Evolutionary conservation across 2,797 vertebrate genomes (phyloP), one percentile per base, ranked within the genome.

Genomic region (Chelon auratus): DNA sequence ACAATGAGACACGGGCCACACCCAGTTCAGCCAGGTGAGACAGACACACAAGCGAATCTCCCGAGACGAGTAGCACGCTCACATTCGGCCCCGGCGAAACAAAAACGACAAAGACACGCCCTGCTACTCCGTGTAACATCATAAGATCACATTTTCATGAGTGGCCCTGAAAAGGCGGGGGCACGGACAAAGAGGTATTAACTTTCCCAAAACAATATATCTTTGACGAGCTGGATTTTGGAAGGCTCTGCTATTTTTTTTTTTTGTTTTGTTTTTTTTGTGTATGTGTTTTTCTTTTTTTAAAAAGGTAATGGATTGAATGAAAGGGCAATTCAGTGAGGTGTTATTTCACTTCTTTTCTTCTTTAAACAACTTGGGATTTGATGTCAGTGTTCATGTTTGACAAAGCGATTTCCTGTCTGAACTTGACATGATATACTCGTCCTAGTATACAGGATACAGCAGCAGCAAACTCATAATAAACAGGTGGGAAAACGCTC

Each of bases 41-140:
- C 74, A 66, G 80, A 85, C 74, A 81, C 80, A 88, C 85, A 70
- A 43, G 84, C 84, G 42, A 72, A 59, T 48, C 91, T 87, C 89
- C 74, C 0, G 89, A 87, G 91, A 90, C 73, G 15, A 78, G 64
- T 53, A 83, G 80, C 84, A 75, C 36, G 70, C 87, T 91, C 84
- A 37, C 84, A 89, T 84, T 90, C 75, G 75, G 78, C 24, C 62
- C 24, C 61, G 2, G 5, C 8, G 71, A 74, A 82, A 92, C 85
- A 91, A 91, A 22, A 86, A 85, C 81, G 72, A 89, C 83, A 89
- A 88, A 88, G 92, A 91, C 88, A 91, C 91, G 54, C 92, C 93
- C 91, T 86, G 9, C 80, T 56, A 45, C 82, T 79, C 85, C 59
- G 37, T 81, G 92, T 87, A 94, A 94, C 93, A 89, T 87, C 86